Evolutionary conservation across 2,888 invertebrate genomes (phyloP).

Genomic region (Gastrophysa polygoni): DNA sequence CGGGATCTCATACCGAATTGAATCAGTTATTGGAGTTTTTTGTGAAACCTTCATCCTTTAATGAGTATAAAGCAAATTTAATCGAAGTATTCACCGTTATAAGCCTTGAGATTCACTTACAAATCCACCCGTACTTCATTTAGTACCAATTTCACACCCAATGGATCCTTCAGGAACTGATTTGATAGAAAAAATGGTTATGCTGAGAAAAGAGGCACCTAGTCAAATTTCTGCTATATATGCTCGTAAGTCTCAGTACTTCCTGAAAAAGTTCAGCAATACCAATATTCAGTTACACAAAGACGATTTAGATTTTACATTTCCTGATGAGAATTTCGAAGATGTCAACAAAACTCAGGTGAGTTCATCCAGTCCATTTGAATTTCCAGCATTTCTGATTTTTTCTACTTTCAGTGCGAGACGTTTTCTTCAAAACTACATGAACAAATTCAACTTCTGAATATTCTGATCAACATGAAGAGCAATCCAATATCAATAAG

Average conservation of each 20-base stretch:
- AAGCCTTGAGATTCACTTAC: no score
- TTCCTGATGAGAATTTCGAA: neutral
- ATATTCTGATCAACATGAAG: constrained; percentile 22
- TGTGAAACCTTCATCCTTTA: no score
- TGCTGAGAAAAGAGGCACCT: neutral
- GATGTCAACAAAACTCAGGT: neutral
- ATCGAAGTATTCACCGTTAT: no score
- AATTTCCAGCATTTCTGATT: neutral
- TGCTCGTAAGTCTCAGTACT: neutral
- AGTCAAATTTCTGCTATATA: neutral
- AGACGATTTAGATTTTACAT: neutral
- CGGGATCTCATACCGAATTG: no score
- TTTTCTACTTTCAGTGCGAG: neutral
- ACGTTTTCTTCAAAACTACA: constrained; percentile 11
- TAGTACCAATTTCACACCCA: neutral
- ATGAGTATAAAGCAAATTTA: no score
- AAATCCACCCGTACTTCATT: no score
- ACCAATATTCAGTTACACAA: neutral
- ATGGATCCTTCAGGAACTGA: neutral
- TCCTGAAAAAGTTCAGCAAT: neutral
- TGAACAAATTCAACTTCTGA: constrained; percentile 20
- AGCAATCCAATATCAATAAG: constrained; percentile 22
- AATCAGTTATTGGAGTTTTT: no score
- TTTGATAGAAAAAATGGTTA: neutral
- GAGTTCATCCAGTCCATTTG: neutral